These are phyloP conservation scores for Dissostichus mawsoni DNA, from an alignment of 2,113 vertebrate genomes.

Conservation along the genomic window DNA sequence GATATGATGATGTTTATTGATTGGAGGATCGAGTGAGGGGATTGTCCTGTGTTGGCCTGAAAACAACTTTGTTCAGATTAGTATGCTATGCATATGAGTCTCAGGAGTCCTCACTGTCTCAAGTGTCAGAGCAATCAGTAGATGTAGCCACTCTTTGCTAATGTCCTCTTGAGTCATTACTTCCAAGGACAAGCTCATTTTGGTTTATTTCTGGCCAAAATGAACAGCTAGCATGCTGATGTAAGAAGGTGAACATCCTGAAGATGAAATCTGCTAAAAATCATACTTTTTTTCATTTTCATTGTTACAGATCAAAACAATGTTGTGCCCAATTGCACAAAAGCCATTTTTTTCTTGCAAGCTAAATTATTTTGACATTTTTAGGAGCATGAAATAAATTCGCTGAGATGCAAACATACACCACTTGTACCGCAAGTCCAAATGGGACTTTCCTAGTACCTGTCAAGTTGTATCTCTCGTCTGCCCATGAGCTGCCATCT, in stretches of 20 bases:
- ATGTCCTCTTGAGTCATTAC: neutral
- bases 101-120: neutral
- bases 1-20: neutral
- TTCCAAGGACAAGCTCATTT: neutral
- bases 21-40: neutral
- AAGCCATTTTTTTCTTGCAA: neutral
- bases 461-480: conserved; percentile 8
- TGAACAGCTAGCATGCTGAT: neutral
- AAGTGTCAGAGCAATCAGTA: neutral
- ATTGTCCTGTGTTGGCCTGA: neutral
- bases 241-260: no score
- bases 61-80: neutral
- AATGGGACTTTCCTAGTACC: conserved; percentile 4
- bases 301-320: neutral
- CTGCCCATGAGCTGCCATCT: neutral
- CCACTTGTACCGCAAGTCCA: neutral
- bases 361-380: neutral
- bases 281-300: no score
- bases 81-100: neutral
- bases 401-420: neutral
- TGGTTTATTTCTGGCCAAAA: neutral
- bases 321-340: neutral
- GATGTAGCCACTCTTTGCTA: neutral
- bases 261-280: no score
- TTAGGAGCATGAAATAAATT: neutral